phyloP scores from a whole-genome alignment of 2,888 invertebrate genomes.

The Bhutanitis thaidina region DNA sequence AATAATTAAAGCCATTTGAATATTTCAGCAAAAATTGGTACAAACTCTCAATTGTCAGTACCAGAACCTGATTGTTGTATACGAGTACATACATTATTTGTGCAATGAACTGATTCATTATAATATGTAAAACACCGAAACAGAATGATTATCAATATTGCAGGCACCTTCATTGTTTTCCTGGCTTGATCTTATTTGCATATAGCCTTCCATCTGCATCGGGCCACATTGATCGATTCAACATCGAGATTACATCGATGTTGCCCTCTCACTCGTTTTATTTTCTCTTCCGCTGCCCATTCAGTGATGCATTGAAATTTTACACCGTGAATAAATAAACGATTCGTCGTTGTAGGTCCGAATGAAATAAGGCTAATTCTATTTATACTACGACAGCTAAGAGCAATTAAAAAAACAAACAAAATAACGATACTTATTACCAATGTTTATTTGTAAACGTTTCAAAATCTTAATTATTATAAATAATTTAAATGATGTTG shows the following conservation, averaged over 20 bases:
- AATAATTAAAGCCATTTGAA: no score
- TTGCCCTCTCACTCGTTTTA: constrained; percentile 30
- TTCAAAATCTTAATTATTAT: no score
- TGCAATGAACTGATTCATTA: constrained; percentile 16
- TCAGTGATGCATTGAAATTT: constrained; percentile 55
- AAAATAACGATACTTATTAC: no score
- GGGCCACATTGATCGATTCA: constrained; percentile 39
- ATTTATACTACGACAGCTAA: constrained; percentile 12
- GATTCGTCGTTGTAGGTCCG: constrained; percentile 25
- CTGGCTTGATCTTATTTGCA: constrained; percentile 57
- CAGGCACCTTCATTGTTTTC: constrained; percentile 68
- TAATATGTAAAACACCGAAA: constrained; percentile 33
- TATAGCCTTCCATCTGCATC: constrained; percentile 57
- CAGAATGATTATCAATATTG: constrained; percentile 52
- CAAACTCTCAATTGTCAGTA: background rate
- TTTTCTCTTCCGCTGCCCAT: constrained; percentile 37
- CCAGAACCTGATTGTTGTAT: background rate
- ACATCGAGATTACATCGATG: constrained; percentile 46
- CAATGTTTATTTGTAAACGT: no score
- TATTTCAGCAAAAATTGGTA: background rate
- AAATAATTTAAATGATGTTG: no score
- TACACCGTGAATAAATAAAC: constrained; percentile 51
- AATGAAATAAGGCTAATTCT: constrained; percentile 19
- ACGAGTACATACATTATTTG: constrained; percentile 28
- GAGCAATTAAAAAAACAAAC: background rate